Evolutionary conservation across 2,797 vertebrate genomes (phyloP).

Genomic region (Mormyrops boulengeri): DNA sequence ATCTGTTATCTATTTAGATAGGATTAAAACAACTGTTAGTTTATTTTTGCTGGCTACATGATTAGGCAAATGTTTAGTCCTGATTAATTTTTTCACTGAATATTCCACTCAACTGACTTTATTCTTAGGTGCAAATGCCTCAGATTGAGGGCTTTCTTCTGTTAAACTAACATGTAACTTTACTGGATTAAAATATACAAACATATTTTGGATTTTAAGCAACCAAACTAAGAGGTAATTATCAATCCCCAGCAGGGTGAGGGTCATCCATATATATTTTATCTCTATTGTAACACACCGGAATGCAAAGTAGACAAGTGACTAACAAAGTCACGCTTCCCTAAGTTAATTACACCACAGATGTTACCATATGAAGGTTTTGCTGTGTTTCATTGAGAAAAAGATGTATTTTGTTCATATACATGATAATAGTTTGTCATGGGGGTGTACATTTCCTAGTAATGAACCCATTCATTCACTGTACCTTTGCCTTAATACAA

Average conservation of each 20-base stretch:
- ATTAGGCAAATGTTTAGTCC: not conserved
- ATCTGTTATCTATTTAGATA: not conserved
- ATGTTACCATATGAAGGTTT: not conserved
- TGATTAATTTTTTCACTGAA: not conserved
- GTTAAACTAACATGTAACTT: not conserved
- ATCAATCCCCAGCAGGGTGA: not conserved
- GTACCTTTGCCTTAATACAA: not conserved
- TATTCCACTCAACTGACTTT: not conserved
- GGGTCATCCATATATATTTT: not conserved
- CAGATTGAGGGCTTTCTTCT: not conserved
- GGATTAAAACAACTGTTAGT: not conserved
- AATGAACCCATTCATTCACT: not conserved
- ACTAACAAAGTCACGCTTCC: not conserved
- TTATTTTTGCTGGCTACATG: not conserved
- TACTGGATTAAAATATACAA: not conserved
- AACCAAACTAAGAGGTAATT: not conserved
- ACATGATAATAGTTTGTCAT: not conserved
- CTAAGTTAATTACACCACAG: not conserved
- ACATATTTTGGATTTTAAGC: not conserved
- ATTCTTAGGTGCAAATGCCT: not conserved
- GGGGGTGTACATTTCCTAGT: not conserved
- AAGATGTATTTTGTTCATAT: not conserved
- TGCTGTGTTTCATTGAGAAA: not conserved
- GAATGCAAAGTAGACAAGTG: not conserved
- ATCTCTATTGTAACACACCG: not conserved